Conservation (phyloP, 2,888 invertebrate genomes). For the Drosophila fungiperda region DNA sequence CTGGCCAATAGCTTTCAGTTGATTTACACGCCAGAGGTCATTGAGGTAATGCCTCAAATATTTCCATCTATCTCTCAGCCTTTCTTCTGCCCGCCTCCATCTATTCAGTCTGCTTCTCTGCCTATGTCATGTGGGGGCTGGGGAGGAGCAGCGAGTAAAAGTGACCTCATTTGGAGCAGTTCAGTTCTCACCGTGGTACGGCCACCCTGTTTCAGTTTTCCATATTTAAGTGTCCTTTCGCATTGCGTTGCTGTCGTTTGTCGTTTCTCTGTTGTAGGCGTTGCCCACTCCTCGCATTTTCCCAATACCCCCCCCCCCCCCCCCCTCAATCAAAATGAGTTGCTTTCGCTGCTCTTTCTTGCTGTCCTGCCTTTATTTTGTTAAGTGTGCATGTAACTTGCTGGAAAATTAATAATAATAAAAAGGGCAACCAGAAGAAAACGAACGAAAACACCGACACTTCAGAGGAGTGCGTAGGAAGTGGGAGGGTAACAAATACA, state of each 20-base stretch:
- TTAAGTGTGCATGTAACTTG: slow-evolving; percentile 77
- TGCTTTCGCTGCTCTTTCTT: slow-evolving; percentile 44
- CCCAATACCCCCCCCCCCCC: background rate
- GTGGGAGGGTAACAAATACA: slow-evolving; percentile 65
- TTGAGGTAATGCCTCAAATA: slow-evolving; percentile 73
- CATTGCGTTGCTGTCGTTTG: slow-evolving; percentile 64
- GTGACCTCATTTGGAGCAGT: slow-evolving; percentile 78
- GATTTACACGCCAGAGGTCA: slow-evolving; percentile 28
- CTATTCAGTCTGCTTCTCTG: slow-evolving; percentile 1
- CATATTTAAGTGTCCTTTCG: slow-evolving; percentile 79
- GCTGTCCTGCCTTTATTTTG: slow-evolving; percentile 76
- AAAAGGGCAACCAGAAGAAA: slow-evolving; percentile 54
- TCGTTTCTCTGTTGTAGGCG: slow-evolving; percentile 50
- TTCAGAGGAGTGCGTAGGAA: background rate
- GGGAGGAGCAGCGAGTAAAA: slow-evolving; percentile 44
- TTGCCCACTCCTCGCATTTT: slow-evolving; percentile 27
- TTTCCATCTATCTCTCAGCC: slow-evolving; percentile 40
- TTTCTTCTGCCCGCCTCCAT: background rate
- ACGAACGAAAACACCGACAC: slow-evolving; percentile 67
- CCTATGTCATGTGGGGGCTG: slow-evolving; percentile 14
- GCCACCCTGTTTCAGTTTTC: slow-evolving; percentile 51
- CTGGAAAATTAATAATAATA: slow-evolving; percentile 82
- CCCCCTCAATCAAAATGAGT: background rate
- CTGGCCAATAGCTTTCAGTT: slow-evolving; percentile 35
- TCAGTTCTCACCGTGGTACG: slow-evolving; percentile 29